phyloP scores from a whole-genome alignment of 2,888 invertebrate genomes.

The Hirtodrosophila trivittata region DNA sequence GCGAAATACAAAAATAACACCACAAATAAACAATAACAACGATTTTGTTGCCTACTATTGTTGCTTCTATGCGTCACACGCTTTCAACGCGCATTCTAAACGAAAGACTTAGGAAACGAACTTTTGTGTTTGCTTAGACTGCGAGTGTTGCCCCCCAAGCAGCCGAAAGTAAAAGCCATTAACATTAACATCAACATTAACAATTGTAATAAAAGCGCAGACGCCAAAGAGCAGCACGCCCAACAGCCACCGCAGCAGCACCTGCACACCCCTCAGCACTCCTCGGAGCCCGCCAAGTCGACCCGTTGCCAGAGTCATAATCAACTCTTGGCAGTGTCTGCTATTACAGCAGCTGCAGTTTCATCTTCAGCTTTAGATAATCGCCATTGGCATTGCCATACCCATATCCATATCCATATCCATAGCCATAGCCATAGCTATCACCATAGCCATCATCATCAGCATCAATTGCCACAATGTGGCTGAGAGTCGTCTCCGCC shows the following conservation, averaged over 20 bases:
- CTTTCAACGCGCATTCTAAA: conserved; percentile 63
- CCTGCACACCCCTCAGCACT: conserved; percentile 3
- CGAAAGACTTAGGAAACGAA: conserved; percentile 56
- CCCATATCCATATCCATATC: conserved; percentile 23
- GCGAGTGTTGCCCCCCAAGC: conserved; percentile 27
- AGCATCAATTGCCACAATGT: conserved; percentile 22
- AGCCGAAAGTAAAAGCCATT: conserved; percentile 67
- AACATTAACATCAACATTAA: conserved; percentile 59
- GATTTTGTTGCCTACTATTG: conserved; percentile 5
- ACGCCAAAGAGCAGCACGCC: conserved; percentile 16
- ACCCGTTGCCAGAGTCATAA: conserved; percentile 44
- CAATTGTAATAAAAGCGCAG: conserved; percentile 57
- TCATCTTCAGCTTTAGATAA: conserved; percentile 50
- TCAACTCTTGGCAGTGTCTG: conserved; percentile 52
- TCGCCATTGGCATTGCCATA: conserved; percentile 42
- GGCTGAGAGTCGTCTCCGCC: conserved; percentile 50
- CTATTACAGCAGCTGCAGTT: conserved; percentile 63
- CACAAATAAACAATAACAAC: conserved; percentile 34
- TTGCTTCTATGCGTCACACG: conserved; percentile 59
- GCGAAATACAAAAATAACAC: conserved; percentile 19
- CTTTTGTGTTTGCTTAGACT: conserved; percentile 40
- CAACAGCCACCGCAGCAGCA: conserved; percentile 12
- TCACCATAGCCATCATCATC: conserved; percentile 8
- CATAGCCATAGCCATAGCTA: conserved; percentile 18
- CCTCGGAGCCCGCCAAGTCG: no score